Percentiles rank a stretch among this genome's conserved stretches.
phyloP scores from a whole-genome alignment of 2,797 vertebrate genomes.

The Simalia tracyae region DNA sequence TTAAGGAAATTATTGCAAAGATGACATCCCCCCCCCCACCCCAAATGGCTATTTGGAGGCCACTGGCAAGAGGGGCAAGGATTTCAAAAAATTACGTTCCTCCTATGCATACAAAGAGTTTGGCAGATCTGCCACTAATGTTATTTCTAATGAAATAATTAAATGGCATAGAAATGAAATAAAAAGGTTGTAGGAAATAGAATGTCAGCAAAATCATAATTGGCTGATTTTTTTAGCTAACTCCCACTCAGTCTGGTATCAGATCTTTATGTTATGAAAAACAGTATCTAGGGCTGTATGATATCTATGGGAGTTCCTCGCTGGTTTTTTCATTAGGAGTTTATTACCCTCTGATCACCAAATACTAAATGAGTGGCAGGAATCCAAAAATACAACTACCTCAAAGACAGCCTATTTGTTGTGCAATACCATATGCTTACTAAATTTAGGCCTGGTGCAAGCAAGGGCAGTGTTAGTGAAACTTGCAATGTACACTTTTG shows the following conservation, averaged over 20 bases:
- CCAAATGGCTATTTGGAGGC: not conserved
- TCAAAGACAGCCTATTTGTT: constrained; percentile 65
- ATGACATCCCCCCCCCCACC: not conserved
- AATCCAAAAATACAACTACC: constrained; percentile 59
- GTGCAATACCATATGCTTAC: constrained; percentile 48
- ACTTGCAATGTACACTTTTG: constrained; percentile 54
- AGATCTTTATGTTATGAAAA: not conserved
- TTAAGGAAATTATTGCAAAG: not conserved
- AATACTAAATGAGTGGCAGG: constrained; percentile 50
- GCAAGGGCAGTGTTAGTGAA: constrained; percentile 51
- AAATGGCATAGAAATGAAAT: not conserved
- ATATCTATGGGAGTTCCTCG: not conserved
- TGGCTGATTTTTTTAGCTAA: constrained; percentile 18
- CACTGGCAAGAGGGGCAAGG: not conserved
- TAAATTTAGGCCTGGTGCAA: constrained; percentile 54
- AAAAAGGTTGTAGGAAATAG: constrained; percentile 1
- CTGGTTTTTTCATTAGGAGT: not conserved
- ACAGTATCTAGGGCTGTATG: not conserved
- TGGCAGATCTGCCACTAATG: not conserved
- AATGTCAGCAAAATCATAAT: not conserved
- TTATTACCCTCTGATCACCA: constrained; percentile 44
- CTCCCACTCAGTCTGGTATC: not conserved
- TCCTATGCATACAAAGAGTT: not conserved
- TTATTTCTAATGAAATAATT: not conserved
- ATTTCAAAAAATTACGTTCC: not conserved